Percentiles rank a stretch among this genome's conserved stretches.
phyloP scores from a whole-genome alignment of 2,888 invertebrate species.

The Nemapogon koenigi region DNA sequence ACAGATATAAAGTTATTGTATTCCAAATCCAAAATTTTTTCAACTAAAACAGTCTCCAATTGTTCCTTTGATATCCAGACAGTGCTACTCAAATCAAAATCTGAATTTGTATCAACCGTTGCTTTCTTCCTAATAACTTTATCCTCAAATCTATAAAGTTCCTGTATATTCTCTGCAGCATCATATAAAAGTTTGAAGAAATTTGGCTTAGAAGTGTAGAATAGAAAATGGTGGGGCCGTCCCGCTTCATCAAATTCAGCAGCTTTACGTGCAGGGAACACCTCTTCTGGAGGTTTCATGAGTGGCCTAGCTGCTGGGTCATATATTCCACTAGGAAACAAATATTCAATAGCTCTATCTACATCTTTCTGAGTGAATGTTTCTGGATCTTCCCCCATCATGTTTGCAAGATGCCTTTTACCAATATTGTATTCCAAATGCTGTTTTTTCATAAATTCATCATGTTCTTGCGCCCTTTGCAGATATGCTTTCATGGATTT shows the following conservation, averaged over 20 bases:
- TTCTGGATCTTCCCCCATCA: constrained; percentile 96
- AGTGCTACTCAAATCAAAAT: constrained; percentile 42
- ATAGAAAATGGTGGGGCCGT: constrained; percentile 88
- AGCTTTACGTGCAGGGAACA: constrained; percentile 83
- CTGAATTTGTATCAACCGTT: constrained; percentile 64
- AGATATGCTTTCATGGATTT: constrained; percentile 92
- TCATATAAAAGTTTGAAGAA: constrained; percentile 85
- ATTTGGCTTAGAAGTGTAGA: constrained; percentile 89
- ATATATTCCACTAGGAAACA: constrained; percentile 95
- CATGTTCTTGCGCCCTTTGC: constrained; percentile 80
- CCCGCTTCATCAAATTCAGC: constrained; percentile 92
- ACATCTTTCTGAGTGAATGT: constrained; percentile 87
- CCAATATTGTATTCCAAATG: constrained; percentile 87
- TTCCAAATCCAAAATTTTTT: constrained; percentile 70
- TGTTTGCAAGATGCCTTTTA: constrained; percentile 94
- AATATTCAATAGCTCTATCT: constrained; percentile 86
- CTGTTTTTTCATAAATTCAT: constrained; percentile 83
- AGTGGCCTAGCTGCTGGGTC: constrained; percentile 85
- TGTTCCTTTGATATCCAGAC: constrained; percentile 71
- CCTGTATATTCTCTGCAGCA: constrained; percentile 71
- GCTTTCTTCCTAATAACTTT: constrained; percentile 69
- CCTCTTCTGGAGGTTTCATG: constrained; percentile 88
- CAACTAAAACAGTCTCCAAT: constrained; percentile 70
- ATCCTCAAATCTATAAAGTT: constrained; percentile 74
- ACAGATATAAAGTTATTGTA: constrained; percentile 75